A percentile compares a stretch with the other conserved stretches of the same genome.
These are phyloP conservation scores for Bradypodion ventrale DNA, from an alignment of 2,797 vertebrate genomes.

Conservation along the genomic window DNA sequence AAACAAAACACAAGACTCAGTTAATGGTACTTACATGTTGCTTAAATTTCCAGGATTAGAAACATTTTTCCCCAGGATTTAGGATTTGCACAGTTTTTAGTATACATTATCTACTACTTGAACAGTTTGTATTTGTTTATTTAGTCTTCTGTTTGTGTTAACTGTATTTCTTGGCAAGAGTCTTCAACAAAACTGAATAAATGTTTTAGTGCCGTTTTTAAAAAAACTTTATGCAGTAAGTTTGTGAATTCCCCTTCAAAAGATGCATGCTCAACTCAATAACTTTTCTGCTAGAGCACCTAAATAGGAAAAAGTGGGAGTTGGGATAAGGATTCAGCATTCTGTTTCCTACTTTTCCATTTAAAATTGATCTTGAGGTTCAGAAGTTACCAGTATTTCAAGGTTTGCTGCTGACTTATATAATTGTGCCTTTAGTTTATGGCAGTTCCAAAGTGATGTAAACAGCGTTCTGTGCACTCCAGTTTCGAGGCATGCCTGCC, in stretches of 20 bases:
- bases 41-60: not conserved
- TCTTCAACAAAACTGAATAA: not conserved
- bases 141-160: not conserved
- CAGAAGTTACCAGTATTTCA: not conserved
- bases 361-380: not conserved
- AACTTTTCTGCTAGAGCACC: not conserved
- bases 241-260: too few relatives aligned
- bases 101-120: not conserved
- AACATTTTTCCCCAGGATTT: rapidly evolving
- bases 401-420: not conserved
- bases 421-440: not conserved
- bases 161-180: too few relatives aligned
- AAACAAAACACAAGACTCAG: not conserved
- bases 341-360: not conserved
- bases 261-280: not conserved
- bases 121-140: not conserved
- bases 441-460: too few relatives aligned
- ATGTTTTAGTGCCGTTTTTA: too few relatives aligned
- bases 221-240: too few relatives aligned
- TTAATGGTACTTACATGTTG: not conserved
- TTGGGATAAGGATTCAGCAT: not conserved
- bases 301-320: not conserved
- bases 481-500: too few relatives aligned
- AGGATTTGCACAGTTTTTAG: not conserved
- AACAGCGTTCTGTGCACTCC: too few relatives aligned